These are phyloP conservation scores for Mamestra brassicae DNA, from an alignment of 2,888 invertebrate genomes.

Conservation along the genomic window DNA sequence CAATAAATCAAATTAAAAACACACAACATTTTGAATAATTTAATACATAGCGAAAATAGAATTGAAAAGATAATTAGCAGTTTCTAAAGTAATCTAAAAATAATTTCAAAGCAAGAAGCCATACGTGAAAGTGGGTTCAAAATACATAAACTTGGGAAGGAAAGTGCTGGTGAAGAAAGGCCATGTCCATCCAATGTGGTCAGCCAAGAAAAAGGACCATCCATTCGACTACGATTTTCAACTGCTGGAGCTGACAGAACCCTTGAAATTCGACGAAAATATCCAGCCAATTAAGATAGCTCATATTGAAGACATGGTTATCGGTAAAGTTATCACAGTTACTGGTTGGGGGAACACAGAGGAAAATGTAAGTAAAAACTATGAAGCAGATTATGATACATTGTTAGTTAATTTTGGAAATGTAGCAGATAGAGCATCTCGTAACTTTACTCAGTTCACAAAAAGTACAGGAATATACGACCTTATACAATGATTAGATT, in stretches of 20 bases:
- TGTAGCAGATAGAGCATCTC: neutral
- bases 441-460: neutral
- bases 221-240: slow-evolving; percentile 87
- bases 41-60: neutral
- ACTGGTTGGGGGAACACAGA: slow-evolving; percentile 88
- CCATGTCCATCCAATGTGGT: slow-evolving; percentile 82
- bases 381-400: neutral
- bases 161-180: slow-evolving; percentile 72
- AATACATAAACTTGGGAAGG: slow-evolving; percentile 79
- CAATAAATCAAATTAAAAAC: too few relatives aligned
- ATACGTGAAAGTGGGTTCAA: slow-evolving; percentile 83
- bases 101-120: slow-evolving; percentile 79
- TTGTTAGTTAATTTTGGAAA: neutral
- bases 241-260: slow-evolving; percentile 76
- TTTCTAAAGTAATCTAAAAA: slow-evolving; percentile 32
- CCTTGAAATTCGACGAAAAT: slow-evolving; percentile 78
- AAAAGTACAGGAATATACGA: neutral
- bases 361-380: slow-evolving; percentile 82
- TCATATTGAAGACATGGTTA: slow-evolving; percentile 83
- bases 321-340: slow-evolving; percentile 84
- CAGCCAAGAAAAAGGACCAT: slow-evolving; percentile 78
- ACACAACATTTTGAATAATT: neutral
- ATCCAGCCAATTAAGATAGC: slow-evolving; percentile 84
- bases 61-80: neutral
- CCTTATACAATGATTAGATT: neutral